A percentile compares a stretch with the other conserved stretches of the same genome.
These are phyloP conservation scores for Meloidogyne hapla DNA, from an alignment of 1,140 invertebrate species.

Conservation along the genomic window DNA sequence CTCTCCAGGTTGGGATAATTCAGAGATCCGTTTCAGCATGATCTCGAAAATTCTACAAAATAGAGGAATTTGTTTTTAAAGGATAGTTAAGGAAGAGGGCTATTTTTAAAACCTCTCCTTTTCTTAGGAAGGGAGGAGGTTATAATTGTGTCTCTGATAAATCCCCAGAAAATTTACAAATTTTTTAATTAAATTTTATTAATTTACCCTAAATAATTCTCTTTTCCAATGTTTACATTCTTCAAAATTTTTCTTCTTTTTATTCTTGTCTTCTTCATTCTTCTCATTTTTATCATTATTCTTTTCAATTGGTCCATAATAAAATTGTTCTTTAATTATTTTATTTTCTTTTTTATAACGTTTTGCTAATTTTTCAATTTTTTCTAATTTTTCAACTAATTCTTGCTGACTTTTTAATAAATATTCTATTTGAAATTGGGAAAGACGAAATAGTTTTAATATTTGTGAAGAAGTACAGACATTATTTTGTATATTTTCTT, in stretches of 20 bases:
- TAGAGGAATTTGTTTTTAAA: no score
- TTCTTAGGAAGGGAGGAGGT: no score
- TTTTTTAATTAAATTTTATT: slow-evolving; percentile 10
- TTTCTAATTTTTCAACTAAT: slow-evolving; percentile 24
- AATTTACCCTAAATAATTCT: slow-evolving; percentile 29
- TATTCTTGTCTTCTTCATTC: no score
- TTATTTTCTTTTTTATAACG: slow-evolving; percentile 4
- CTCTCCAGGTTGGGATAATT: no score
- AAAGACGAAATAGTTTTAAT: slow-evolving; percentile 35
- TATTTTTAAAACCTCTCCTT: no score
- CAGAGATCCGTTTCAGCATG: no score
- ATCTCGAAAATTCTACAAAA: no score
- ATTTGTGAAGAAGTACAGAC: slow-evolving; percentile 11
- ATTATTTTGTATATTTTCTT: neutral
- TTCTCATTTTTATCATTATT: neutral
- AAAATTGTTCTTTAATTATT: slow-evolving; percentile 8
- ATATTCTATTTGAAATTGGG: slow-evolving; percentile 33
- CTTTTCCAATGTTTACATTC: slow-evolving; percentile 11
- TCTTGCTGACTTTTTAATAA: slow-evolving; percentile 32
- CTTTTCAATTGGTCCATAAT: neutral
- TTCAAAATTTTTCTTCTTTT: neutral
- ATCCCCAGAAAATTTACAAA: neutral
- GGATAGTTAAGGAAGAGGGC: no score
- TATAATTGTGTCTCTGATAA: no score
- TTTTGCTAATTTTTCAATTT: slow-evolving; percentile 11